Percentiles rank a stretch among this genome's conserved stretches.
These are phyloP conservation scores for Lamprologus speciosus DNA, from an alignment of 2,113 vertebrate species.

Conservation along the genomic window DNA sequence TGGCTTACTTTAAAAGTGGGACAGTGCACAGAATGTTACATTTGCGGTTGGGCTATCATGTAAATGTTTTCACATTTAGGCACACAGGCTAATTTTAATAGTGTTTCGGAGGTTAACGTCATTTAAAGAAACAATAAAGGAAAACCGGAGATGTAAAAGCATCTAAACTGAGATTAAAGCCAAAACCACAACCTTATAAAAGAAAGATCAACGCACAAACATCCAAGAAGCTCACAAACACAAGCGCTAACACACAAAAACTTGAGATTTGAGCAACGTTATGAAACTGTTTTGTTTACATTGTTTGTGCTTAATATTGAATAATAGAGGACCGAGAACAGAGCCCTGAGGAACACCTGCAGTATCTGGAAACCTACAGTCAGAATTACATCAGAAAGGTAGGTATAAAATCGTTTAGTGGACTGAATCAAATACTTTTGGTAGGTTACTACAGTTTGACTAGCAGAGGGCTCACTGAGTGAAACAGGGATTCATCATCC, in stretches of 20 bases:
- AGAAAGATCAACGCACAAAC: neutral
- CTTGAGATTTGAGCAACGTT: neutral
- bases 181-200: neutral
- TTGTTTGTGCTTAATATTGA: neutral
- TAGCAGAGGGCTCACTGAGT: neutral
- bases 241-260: neutral
- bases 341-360: neutral
- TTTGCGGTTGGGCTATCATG: neutral
- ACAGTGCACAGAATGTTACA: neutral
- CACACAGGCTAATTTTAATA: neutral
- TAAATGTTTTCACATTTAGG: accelerated
- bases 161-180: neutral
- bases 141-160: neutral
- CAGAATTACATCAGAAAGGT: neutral
- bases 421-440: neutral
- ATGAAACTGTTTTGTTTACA: neutral
- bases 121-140: neutral
- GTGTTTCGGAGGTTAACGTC: neutral
- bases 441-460: neutral
- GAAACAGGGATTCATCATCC: neutral
- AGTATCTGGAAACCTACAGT: neutral
- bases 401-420: neutral
- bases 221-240: neutral
- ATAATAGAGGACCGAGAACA: neutral
- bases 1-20: neutral